phyloP scores from a whole-genome alignment of 2,113 vertebrate species.

The Nanger granti region DNA sequence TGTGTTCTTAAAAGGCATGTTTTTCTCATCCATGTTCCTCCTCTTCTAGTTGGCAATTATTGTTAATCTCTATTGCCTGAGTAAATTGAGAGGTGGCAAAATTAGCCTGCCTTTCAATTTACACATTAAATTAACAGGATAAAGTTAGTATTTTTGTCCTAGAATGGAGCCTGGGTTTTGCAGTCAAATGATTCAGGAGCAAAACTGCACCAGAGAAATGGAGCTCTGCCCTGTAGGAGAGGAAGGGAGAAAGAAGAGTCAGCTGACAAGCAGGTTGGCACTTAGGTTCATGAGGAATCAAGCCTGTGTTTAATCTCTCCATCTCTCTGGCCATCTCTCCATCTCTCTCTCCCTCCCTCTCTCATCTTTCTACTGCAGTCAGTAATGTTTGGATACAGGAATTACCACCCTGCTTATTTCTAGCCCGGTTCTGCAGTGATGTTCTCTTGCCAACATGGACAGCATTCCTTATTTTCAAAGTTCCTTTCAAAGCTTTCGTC shows the following conservation, averaged over 20 bases:
- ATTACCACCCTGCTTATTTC: neutral
- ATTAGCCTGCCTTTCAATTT: constrained; percentile 12
- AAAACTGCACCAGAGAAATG: neutral
- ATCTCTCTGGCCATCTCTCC: neutral
- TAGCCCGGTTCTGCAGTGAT: neutral
- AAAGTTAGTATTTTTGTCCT: neutral
- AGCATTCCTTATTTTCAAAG: neutral
- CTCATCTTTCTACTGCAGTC: neutral
- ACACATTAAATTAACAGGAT: neutral
- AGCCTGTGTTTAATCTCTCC: neutral
- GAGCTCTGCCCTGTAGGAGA: neutral
- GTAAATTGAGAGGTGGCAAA: neutral
- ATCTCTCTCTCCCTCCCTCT: neutral
- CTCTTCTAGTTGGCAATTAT: neutral
- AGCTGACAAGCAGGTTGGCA: neutral
- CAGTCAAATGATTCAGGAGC: neutral
- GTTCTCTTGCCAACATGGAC: neutral
- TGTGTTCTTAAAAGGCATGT: neutral
- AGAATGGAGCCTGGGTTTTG: neutral
- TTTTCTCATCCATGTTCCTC: neutral
- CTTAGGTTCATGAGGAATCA: neutral
- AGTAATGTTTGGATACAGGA: neutral
- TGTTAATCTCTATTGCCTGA: neutral
- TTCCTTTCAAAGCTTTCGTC: neutral
- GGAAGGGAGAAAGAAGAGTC: neutral